Percentiles rank a stretch among this genome's conserved stretches.
These are phyloP conservation scores for Toxotes jaculatrix DNA, from an alignment of 2,113 vertebrate species.

Conservation along the genomic window DNA sequence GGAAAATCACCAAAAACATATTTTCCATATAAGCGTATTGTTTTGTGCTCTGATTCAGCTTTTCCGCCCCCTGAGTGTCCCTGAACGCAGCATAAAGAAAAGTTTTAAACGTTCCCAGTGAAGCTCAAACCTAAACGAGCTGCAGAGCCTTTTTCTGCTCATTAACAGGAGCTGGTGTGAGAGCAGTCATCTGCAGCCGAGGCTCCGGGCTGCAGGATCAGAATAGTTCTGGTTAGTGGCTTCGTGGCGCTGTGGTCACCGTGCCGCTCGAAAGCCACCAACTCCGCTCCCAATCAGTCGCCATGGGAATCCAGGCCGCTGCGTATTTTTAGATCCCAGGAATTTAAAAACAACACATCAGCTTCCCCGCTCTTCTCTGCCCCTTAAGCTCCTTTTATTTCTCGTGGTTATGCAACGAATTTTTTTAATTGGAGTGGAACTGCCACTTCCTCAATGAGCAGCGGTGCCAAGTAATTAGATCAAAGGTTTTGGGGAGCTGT, in stretches of 20 bases:
- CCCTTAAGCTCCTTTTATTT: neutral
- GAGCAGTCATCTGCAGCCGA: neutral
- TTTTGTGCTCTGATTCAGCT: no score
- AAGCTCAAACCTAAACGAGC: neutral
- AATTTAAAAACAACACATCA: constrained; percentile 57
- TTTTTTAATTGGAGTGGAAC: constrained; percentile 11
- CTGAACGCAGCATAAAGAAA: neutral
- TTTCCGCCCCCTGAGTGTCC: neutral
- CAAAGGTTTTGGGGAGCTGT: constrained; percentile 4
- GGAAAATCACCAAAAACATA: no score
- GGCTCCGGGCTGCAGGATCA: constrained; percentile 44
- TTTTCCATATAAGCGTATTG: no score
- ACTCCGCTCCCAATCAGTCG: constrained; percentile 55
- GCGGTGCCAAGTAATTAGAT: constrained; percentile 18
- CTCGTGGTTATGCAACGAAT: constrained; percentile 25
- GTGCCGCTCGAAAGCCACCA: constrained; percentile 43
- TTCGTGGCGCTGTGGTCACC: constrained; percentile 44
- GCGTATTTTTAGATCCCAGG: constrained; percentile 70
- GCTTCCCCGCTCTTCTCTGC: neutral
- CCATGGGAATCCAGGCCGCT: constrained; percentile 56
- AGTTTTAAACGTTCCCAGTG: neutral
- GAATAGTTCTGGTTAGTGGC: constrained; percentile 70
- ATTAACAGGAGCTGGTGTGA: constrained; percentile 7
- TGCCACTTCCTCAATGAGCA: neutral
- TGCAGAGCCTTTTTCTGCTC: neutral